Conservation (phyloP, 2,888 invertebrate species). For the Drosophila ustulata region DNA sequence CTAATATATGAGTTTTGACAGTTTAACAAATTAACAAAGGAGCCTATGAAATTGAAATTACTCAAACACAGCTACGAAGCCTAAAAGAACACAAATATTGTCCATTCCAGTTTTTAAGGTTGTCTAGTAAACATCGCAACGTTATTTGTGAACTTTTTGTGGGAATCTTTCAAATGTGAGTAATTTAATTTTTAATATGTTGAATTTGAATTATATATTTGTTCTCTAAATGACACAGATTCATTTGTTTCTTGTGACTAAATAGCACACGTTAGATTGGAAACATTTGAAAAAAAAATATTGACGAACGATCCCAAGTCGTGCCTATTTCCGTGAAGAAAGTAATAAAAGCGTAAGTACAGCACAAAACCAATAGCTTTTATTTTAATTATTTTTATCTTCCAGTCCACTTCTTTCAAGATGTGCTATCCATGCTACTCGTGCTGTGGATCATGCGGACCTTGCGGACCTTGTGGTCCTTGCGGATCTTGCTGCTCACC, state of each 20-base stretch:
- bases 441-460: conserved; percentile 7
- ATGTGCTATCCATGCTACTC: conserved; percentile 18
- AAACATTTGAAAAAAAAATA: neutral
- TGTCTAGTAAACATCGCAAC: conserved; percentile 9
- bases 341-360: neutral
- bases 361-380: too few species aligned
- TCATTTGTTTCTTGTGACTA: conserved; percentile 4
- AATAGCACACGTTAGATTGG: neutral
- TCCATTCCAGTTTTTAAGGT: conserved; percentile 3
- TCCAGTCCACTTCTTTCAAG: conserved; percentile 1
- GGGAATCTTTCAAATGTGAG: conserved; percentile 21
- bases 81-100: neutral
- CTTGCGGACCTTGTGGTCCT: neutral
- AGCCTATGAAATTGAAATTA: neutral
- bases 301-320: neutral
- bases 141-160: conserved; percentile 25
- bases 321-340: conserved; percentile 24
- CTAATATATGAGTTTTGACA: too few species aligned
- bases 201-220: neutral
- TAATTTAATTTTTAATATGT: neutral
- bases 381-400: neutral
- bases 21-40: conserved; percentile 1
- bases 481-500: conserved; percentile 10
- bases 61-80: neutral
- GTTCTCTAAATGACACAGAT: neutral